These are phyloP conservation scores for Biston stratarius DNA, from an alignment of 2,888 invertebrate species.

Conservation along the genomic window DNA sequence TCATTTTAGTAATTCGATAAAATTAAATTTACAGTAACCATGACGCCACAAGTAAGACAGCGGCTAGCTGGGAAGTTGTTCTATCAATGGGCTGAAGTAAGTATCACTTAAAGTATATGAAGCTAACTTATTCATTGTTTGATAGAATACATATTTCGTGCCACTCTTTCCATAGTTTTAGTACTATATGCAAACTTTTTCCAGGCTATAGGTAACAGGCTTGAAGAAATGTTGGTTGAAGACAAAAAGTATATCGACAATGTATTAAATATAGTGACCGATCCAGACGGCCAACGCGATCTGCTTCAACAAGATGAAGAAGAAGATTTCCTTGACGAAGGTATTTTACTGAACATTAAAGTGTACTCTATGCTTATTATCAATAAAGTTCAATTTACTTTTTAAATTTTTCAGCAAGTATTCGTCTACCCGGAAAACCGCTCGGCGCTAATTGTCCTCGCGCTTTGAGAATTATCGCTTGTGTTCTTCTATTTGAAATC, in stretches of 20 bases:
- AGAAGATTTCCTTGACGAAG: slow-evolving; percentile 99
- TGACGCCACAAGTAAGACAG: slow-evolving; percentile 78
- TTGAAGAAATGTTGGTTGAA: slow-evolving; percentile 95
- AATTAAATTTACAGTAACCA: slow-evolving; percentile 78
- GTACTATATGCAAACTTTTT: slow-evolving; percentile 21
- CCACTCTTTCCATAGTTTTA: neutral
- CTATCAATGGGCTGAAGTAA: slow-evolving; percentile 97
- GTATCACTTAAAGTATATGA: no score
- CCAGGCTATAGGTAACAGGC: slow-evolving; percentile 92
- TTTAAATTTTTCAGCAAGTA: slow-evolving; percentile 84
- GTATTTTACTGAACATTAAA: slow-evolving; percentile 68
- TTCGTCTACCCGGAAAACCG: slow-evolving; percentile 86
- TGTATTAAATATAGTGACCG: slow-evolving; percentile 89
- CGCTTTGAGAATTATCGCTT: slow-evolving; percentile 96
- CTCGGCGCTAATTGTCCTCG: slow-evolving; percentile 94
- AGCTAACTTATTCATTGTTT: neutral
- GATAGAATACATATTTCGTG: neutral
- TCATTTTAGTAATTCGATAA: neutral
- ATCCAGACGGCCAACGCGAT: slow-evolving; percentile 93
- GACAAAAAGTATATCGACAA: slow-evolving; percentile 91
- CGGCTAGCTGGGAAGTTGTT: slow-evolving; percentile 98
- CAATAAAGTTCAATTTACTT: slow-evolving; percentile 29
- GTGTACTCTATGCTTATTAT: slow-evolving; percentile 3
- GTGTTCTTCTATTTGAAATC: slow-evolving; percentile 97
- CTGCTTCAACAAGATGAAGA: slow-evolving; percentile 95